phyloP scores from a whole-genome alignment of 2,113 vertebrate genomes.

The Eulacestoma nigropectus region DNA sequence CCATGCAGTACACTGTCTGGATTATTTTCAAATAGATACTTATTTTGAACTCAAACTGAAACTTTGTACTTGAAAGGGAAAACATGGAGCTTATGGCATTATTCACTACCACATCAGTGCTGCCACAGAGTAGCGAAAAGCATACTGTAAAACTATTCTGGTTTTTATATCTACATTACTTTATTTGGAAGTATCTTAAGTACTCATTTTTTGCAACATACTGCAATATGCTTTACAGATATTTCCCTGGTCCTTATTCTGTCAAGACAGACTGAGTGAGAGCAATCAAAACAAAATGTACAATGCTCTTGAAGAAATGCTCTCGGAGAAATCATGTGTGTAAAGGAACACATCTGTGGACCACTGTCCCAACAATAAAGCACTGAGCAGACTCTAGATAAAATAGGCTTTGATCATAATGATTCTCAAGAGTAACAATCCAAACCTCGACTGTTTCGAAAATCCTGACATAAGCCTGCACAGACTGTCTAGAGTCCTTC shows the following conservation, averaged over 20 bases:
- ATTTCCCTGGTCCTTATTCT: background rate
- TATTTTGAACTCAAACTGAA: background rate
- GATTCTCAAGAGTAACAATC: background rate
- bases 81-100: background rate
- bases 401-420: background rate
- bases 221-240: background rate
- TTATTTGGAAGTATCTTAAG: background rate
- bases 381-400: background rate
- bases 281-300: background rate
- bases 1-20: background rate
- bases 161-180: background rate
- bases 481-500: background rate
- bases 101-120: background rate
- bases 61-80: background rate
- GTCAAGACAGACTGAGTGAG: background rate
- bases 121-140: background rate
- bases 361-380: background rate
- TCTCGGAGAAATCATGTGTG: background rate
- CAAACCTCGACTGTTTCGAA: background rate
- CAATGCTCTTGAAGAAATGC: background rate
- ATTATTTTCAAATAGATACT: background rate
- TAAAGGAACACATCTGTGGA: background rate
- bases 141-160: background rate
- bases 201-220: background rate
- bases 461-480: background rate